Conservation (phyloP, 2,888 invertebrate genomes). For the Troides helena region DNA sequence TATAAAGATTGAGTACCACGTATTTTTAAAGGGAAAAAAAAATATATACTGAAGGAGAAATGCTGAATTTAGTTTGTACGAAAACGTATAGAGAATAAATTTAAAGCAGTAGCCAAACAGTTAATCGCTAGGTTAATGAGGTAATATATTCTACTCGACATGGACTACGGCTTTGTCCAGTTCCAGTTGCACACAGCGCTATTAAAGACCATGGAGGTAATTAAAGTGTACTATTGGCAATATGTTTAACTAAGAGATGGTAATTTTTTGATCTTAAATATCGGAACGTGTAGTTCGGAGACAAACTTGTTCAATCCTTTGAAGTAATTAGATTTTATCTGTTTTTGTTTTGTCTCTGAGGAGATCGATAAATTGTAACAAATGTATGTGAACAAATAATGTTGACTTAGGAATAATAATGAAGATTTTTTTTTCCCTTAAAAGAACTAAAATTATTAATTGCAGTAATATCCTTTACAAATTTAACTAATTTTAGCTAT, state of each 20-base stretch:
- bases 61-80: constrained; percentile 4
- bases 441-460: no score
- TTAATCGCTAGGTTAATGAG: constrained; percentile 30
- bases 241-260: background rate
- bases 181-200: constrained; percentile 25
- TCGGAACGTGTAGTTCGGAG: background rate
- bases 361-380: no score
- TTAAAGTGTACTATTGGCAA: constrained; percentile 9
- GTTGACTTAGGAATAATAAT: no score
- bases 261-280: background rate
- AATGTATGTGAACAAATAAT: no score
- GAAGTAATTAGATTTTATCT: no score
- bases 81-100: constrained; percentile 17
- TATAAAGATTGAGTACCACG: no score
- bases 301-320: no score
- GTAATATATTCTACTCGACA: constrained; percentile 29
- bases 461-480: no score
- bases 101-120: constrained; percentile 29
- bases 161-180: constrained; percentile 29
- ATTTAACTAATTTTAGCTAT: no score
- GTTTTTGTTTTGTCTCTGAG: no score
- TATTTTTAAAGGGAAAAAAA: background rate
- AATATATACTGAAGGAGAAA: background rate
- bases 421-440: no score
- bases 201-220: constrained; percentile 24